phyloP scores from a whole-genome alignment of 1,140 invertebrate species.

The Neomicropteryx cornuta region DNA sequence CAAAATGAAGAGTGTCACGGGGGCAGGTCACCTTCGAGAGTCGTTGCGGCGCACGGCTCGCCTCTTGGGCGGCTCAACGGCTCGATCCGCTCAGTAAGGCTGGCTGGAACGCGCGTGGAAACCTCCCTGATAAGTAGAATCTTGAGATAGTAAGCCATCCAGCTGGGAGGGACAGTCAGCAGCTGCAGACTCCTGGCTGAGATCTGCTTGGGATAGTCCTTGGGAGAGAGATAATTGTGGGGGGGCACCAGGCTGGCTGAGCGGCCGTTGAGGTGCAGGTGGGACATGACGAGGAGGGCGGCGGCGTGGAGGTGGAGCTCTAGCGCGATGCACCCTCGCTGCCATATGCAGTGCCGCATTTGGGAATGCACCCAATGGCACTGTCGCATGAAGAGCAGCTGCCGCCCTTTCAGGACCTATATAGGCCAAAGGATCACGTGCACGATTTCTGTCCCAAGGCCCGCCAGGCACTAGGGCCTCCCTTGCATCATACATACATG shows the following conservation, averaged over 20 bases:
- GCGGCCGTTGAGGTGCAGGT: constrained; percentile 38
- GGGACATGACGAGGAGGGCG: constrained; percentile 18
- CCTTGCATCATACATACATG: constrained; percentile 84
- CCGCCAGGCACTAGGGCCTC: constrained; percentile 81
- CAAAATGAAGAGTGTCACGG: too few species aligned
- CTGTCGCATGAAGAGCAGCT: constrained; percentile 64
- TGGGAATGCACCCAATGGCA: constrained; percentile 67
- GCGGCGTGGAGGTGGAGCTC: constrained; percentile 11
- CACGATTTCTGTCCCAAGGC: constrained; percentile 40
- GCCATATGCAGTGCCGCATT: constrained; percentile 42
- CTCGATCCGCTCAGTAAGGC: constrained; percentile 44
- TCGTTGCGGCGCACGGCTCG: too few species aligned
- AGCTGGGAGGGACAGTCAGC: constrained; percentile 90
- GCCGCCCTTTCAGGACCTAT: constrained; percentile 80
- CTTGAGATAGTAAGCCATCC: constrained; percentile 88
- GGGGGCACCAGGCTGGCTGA: constrained; percentile 58
- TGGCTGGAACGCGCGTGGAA: constrained; percentile 49
- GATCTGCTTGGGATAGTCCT: constrained; percentile 66
- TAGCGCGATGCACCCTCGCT: constrained; percentile 20
- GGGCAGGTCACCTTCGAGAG: too few species aligned
- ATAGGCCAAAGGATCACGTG: constrained; percentile 79
- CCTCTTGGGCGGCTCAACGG: too few species aligned
- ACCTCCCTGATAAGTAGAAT: constrained; percentile 81
- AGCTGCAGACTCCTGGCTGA: constrained; percentile 79
- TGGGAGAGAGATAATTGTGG: constrained; percentile 57